Evolutionary conservation across 2,888 invertebrate species (phyloP), one percentile per base, ranked within the genome.

Genomic region (Tridacna gigas): DNA sequence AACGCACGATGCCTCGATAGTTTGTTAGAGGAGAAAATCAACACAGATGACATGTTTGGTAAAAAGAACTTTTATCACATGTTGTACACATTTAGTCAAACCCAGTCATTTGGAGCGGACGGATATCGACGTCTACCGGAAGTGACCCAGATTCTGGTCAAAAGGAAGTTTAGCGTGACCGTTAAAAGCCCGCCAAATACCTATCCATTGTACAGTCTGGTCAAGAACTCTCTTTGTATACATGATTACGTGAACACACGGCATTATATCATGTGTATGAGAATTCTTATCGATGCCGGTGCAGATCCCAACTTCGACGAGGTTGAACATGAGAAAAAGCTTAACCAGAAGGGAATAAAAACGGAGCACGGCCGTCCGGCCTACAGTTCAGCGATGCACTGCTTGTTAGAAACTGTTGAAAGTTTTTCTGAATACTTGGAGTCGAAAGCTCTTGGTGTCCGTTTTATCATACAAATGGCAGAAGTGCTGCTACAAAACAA

Each of bases 271-370:
- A 83, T 90, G 79, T 89, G 90, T 74, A 45, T 91, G 75, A 79
- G 88, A 51, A 78, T 91, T 20, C 84, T 94, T 1, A 86, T 94
- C 12, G 83, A 90, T 11, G 89, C 89, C 7, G 92, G 93, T 7
- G 93, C 93, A 5, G 88, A 93, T 80, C 92, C 92, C 0, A 92
- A 92, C 79, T 92, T 92, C 75, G 93, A 94, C 78, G 93, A 94
- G 74, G 86, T 88, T 25, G 82, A 79, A 67, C 71, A 87, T 28
- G 90, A 89, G 77, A 74, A 80, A 61, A 79, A 77, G 37, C 80
- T 85, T 9, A 86, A 88, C 63, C 45, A 73, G 45, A 86, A 80
- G 66, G 90, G 90, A 4, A 84, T 85, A 45, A 89, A 88, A 78
- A 81, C 89, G 26, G 77, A 86, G 22, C 84, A 87, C n/a, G 90